A percentile compares a stretch with the other conserved stretches of the same genome.
Evolutionary conservation across 1,140 invertebrate genomes (phyloP).

Genomic region (Drosophila willistoni): DNA sequence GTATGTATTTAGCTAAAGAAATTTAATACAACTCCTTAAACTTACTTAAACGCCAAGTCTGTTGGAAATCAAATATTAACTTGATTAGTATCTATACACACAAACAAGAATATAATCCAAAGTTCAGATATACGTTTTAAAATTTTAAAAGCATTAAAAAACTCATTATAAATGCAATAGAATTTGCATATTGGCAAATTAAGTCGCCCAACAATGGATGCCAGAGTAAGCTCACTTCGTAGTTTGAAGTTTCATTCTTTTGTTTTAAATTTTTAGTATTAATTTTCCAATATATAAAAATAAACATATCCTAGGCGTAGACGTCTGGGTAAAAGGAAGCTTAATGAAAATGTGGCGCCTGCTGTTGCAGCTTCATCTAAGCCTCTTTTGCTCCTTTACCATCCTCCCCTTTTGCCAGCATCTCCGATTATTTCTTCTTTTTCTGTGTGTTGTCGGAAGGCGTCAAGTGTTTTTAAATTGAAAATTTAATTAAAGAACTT

Average conservation of each 20-base stretch:
- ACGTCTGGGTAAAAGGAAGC: slow-evolving; percentile 37
- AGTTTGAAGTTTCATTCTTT: background rate
- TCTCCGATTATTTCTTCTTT: background rate
- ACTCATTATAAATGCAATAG: background rate
- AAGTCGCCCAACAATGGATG: no score
- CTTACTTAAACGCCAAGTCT: no score
- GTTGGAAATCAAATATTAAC: no score
- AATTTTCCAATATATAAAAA: slow-evolving; percentile 65
- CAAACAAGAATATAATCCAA: background rate
- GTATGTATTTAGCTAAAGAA: no score
- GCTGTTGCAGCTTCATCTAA: slow-evolving; percentile 19
- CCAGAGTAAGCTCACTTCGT: background rate
- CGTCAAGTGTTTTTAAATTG: slow-evolving; percentile 67
- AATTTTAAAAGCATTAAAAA: background rate
- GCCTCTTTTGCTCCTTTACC: background rate
- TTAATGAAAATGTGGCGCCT: slow-evolving; percentile 75
- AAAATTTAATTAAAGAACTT: slow-evolving; percentile 78
- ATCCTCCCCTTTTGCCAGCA: no score
- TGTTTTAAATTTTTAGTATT: slow-evolving; percentile 70
- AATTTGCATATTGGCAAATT: no score
- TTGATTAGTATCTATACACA: no score
- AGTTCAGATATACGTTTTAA: background rate
- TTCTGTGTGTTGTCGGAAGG: slow-evolving; percentile 23
- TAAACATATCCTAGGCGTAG: slow-evolving; percentile 50
- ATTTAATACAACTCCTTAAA: no score